These are phyloP conservation scores for Malthinus seriepunctatus DNA, from an alignment of 2,888 invertebrate genomes.

Conservation along the genomic window DNA sequence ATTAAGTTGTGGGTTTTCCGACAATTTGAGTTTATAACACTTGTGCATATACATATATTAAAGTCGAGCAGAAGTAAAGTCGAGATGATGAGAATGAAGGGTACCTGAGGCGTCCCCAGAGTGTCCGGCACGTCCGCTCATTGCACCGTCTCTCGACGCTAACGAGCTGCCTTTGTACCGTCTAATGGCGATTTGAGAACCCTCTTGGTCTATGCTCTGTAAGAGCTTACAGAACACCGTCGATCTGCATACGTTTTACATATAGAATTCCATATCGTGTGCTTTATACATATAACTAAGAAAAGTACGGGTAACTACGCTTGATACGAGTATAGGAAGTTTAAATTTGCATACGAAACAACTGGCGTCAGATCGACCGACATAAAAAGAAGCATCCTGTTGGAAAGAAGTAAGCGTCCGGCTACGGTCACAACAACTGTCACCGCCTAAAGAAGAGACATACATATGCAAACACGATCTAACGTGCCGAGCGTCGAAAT, in stretches of 20 bases:
- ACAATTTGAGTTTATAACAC: not conserved
- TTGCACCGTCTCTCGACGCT: constrained; percentile 44
- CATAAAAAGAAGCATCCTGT: constrained; percentile 50
- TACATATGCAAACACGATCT: constrained; percentile 38
- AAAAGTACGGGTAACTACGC: constrained; percentile 34
- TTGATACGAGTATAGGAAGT: constrained; percentile 37
- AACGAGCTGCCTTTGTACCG: constrained; percentile 52
- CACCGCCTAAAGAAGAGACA: constrained; percentile 42
- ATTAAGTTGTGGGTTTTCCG: constrained; percentile 36
- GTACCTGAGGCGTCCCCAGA: constrained; percentile 51
- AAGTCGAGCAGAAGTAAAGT: constrained; percentile 13
- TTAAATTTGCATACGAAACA: constrained; percentile 49
- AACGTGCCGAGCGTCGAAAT: constrained; percentile 23
- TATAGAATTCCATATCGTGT: constrained; percentile 38
- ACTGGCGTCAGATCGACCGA: constrained; percentile 53
- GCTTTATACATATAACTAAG: constrained; percentile 35
- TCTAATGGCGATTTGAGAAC: constrained; percentile 52
- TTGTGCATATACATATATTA: constrained; percentile 5
- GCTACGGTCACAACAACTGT: constrained; percentile 49
- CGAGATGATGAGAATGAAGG: constrained; percentile 48
- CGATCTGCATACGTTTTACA: constrained; percentile 42
- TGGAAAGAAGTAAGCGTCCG: constrained; percentile 32
- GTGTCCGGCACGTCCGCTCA: constrained; percentile 47
- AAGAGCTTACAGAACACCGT: constrained; percentile 21
- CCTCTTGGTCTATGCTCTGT: constrained; percentile 32